phyloP scores from a whole-genome alignment of 2,113 vertebrate species.

The Chloroceryle aenea region DNA sequence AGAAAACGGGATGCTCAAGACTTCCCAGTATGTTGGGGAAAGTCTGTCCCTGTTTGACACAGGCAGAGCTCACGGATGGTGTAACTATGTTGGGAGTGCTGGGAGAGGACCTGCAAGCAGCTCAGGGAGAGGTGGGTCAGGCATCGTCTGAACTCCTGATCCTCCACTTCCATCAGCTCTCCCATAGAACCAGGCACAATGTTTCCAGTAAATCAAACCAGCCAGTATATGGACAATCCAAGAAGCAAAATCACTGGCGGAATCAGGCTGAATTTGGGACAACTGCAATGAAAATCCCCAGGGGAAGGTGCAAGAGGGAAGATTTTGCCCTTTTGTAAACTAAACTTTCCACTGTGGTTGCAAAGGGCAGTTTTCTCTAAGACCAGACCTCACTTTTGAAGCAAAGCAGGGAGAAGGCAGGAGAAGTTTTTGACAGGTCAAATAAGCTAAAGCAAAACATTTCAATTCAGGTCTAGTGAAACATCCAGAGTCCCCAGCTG shows the following conservation, averaged over 20 bases:
- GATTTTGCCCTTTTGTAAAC: background rate
- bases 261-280: background rate
- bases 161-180: background rate
- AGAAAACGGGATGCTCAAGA: background rate
- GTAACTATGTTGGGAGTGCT: rapidly evolving
- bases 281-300: background rate
- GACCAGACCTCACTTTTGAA: background rate
- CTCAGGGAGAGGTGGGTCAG: background rate
- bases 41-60: background rate
- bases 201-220: background rate
- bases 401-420: background rate
- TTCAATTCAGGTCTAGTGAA: background rate
- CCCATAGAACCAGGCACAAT: background rate
- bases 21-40: background rate
- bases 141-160: background rate
- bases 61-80: background rate
- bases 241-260: background rate
- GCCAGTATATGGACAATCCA: background rate
- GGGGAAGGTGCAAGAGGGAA: background rate
- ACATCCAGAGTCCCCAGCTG: background rate
- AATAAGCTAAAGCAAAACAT: background rate
- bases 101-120: background rate
- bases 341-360: background rate
- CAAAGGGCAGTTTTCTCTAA: background rate
- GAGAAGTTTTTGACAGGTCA: background rate